Evolutionary conservation across 2,888 invertebrate species (phyloP).

Genomic region (Gibbula magus): DNA sequence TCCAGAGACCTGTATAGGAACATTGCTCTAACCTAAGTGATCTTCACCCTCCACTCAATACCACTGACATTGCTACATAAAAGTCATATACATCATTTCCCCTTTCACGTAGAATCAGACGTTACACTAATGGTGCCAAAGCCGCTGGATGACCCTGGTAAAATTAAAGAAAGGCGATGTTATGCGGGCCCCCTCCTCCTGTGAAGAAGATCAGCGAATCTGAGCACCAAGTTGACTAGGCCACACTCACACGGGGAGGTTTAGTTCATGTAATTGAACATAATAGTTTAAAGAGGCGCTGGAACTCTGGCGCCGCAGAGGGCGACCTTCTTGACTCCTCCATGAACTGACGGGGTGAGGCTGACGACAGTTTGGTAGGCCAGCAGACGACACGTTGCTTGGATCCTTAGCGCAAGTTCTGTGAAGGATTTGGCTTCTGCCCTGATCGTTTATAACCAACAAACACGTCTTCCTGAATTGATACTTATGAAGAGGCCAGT

Average conservation of each 20-base stretch:
- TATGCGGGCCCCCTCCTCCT: neutral
- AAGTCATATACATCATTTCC: neutral
- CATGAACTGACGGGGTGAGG: neutral
- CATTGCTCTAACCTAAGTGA: neutral
- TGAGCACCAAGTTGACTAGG: neutral
- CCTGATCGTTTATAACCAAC: too few species aligned
- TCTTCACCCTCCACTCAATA: neutral
- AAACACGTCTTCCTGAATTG: too few species aligned
- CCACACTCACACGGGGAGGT: neutral
- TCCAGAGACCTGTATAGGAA: neutral
- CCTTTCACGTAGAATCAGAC: neutral
- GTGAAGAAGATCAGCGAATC: neutral
- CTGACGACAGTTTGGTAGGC: neutral
- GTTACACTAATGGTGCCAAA: neutral
- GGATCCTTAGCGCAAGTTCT: too few species aligned
- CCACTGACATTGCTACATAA: neutral
- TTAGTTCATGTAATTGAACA: neutral
- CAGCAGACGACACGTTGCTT: neutral
- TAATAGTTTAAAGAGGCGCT: neutral
- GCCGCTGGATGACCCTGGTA: neutral
- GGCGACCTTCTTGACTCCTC: neutral
- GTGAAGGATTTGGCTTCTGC: too few species aligned
- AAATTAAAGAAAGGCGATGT: neutral
- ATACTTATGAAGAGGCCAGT: too few species aligned
- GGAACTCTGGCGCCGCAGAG: neutral